Evolutionary conservation across 2,888 invertebrate species (phyloP), one percentile per base, ranked within the genome.

Genomic region (Melangyna quadrimaculata): DNA sequence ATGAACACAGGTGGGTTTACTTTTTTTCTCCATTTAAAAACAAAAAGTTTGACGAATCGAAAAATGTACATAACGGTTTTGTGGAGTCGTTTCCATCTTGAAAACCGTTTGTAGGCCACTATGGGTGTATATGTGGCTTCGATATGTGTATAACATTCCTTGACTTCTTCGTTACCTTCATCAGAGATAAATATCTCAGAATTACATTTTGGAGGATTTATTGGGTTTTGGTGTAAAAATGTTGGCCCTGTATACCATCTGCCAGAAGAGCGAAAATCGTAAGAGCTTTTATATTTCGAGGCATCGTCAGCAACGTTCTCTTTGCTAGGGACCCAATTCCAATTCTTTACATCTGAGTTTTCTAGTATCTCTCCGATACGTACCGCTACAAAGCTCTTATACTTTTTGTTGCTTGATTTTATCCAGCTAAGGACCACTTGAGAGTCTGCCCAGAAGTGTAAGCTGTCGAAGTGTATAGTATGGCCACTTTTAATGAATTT

Each of bases 331-430:
- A 43, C 29, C 53, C 37, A 69, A 9, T 24, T 53, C 53, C 69
- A 69, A 10, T 53, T 8, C 3, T n/a, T n/a, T 12, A 24, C 40
- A 27, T 27, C 53, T n/a, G 43, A 35, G 1, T 2, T 32, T 53
- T 75, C 75, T 1, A 65, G 63, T 24, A 78, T 57, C 57, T 71
- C 71, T 7, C 43, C 61, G 9, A 69, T 40, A n/a, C 74, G 35
- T 6, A 61, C 43, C 0, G 57, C 40, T 1, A 83, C 55, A 27
- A 67, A 75, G 9, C 72, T n/a, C n/a, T n/a, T n/a, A n/a, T n/a
- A n/a, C n/a, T n/a, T n/a, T n/a, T n/a, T n/a, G n/a, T n/a, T 57
- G 14, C 27, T 27, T 27, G 27, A 27, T 27, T 27, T 27, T 27
- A 27, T 27, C 3, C 27, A 27, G 5, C 27, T 27, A 6, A 78